These are phyloP conservation scores for Zophobas morio DNA, from an alignment of 1,140 invertebrate species.

Conservation along the genomic window DNA sequence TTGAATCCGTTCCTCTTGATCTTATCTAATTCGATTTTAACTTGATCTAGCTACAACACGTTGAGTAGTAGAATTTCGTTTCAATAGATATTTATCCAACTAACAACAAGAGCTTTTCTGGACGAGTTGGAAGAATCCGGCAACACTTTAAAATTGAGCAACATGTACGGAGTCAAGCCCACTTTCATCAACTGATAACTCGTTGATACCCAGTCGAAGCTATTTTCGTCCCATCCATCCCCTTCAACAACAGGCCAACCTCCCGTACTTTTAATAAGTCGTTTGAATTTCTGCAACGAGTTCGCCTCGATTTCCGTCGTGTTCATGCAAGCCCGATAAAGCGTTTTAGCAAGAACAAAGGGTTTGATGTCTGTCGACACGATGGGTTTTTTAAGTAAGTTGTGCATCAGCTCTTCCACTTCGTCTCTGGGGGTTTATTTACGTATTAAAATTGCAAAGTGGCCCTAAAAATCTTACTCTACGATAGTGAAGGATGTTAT, in stretches of 20 bases:
- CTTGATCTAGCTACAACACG: slow-evolving; percentile 85
- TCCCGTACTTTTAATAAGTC: slow-evolving; percentile 69
- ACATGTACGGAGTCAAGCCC: slow-evolving; percentile 89
- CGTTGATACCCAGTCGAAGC: slow-evolving; percentile 80
- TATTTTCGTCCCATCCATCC: slow-evolving; percentile 76
- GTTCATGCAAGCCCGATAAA: slow-evolving; percentile 47
- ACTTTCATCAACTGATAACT: slow-evolving; percentile 81
- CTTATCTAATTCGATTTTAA: slow-evolving; percentile 84
- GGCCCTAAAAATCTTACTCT: slow-evolving; percentile 3
- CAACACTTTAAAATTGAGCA: slow-evolving; percentile 87
- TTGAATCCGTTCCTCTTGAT: slow-evolving; percentile 88
- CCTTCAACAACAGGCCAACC: slow-evolving; percentile 74
- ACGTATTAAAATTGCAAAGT: slow-evolving; percentile 7
- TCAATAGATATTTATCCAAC: background rate
- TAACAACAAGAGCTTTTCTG: slow-evolving; percentile 53
- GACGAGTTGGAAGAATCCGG: slow-evolving; percentile 91
- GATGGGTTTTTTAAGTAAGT: slow-evolving; percentile 44
- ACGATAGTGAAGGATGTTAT: slow-evolving; percentile 15
- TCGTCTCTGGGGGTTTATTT: slow-evolving; percentile 23
- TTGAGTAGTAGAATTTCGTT: background rate
- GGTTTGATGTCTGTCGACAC: slow-evolving; percentile 28
- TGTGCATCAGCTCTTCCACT: slow-evolving; percentile 17
- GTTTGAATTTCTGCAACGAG: slow-evolving; percentile 49
- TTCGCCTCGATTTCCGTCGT: slow-evolving; percentile 39
- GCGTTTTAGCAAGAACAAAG: slow-evolving; percentile 28